These are phyloP conservation scores for Mythimna loreyi DNA, from an alignment of 2,888 invertebrate species.

Conservation along the genomic window DNA sequence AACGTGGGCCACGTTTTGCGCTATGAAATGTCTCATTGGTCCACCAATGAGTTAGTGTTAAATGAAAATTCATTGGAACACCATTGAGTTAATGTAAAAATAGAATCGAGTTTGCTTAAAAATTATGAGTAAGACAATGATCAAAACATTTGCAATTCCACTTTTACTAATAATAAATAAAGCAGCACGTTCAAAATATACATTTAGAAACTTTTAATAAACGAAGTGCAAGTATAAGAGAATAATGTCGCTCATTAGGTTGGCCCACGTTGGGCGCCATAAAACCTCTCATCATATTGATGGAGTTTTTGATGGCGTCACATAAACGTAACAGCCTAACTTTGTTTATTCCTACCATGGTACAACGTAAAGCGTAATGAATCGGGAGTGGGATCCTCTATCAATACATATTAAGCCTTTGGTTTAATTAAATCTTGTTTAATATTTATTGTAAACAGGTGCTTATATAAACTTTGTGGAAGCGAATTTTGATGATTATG, in stretches of 20 bases:
- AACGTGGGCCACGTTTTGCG: conserved; percentile 73
- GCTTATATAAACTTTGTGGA: conserved; percentile 14
- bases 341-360: conserved; percentile 72
- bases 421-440: conserved; percentile 23
- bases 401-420: conserved; percentile 47
- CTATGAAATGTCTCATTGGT: conserved; percentile 64
- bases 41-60: too few species aligned
- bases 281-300: conserved; percentile 70
- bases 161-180: not conserved
- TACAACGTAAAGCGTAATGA: conserved; percentile 57
- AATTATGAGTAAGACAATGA: too few species aligned
- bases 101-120: too few species aligned
- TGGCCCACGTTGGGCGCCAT: conserved; percentile 72
- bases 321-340: conserved; percentile 75
- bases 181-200: conserved; percentile 16
- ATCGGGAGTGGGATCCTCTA: conserved; percentile 41
- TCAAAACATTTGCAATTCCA: too few species aligned
- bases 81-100: too few species aligned
- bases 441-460: conserved; percentile 20
- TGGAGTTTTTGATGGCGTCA: conserved; percentile 76
- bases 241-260: conserved; percentile 74
- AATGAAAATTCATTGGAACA: too few species aligned
- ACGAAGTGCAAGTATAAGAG: conserved; percentile 61
- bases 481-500: conserved; percentile 15
- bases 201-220: conserved; percentile 58